Conservation (phyloP, 2,888 invertebrate species). For the Meganola albula region DNA sequence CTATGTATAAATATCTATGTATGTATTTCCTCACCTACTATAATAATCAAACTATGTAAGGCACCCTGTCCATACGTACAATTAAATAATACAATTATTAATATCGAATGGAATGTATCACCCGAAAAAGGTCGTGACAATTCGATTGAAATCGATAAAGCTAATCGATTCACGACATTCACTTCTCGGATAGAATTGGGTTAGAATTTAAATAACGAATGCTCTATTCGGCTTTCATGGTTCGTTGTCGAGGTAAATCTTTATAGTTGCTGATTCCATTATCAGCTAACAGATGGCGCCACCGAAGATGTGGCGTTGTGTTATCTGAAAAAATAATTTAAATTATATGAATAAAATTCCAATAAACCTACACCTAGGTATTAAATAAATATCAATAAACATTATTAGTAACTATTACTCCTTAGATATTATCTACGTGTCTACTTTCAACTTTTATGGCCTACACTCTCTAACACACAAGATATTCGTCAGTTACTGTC, state of each 20-base stretch:
- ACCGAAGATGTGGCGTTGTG: slow-evolving; percentile 50
- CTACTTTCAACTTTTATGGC: no score
- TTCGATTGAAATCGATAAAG: slow-evolving; percentile 36
- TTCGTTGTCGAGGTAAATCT: slow-evolving; percentile 51
- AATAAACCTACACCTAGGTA: no score
- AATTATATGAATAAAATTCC: no score
- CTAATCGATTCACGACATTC: slow-evolving; percentile 40
- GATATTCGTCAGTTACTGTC: no score
- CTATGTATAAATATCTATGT: no score
- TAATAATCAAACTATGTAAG: slow-evolving; percentile 24
- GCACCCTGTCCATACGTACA: slow-evolving; percentile 28
- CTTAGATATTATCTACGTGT: no score
- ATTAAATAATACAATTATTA: slow-evolving; percentile 15
- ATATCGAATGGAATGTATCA: slow-evolving; percentile 5
- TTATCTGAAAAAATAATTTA: slow-evolving; percentile 75
- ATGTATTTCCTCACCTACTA: no score
- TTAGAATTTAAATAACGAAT: slow-evolving; percentile 11
- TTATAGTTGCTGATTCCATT: slow-evolving; percentile 34
- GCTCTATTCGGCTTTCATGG: slow-evolving; percentile 5
- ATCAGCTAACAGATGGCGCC: slow-evolving; percentile 45
- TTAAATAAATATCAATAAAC: no score
- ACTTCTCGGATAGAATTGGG: slow-evolving; percentile 19
- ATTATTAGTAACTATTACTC: no score
- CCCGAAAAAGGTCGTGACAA: slow-evolving; percentile 40
- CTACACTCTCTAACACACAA: no score